These are phyloP conservation scores for Drosophila sordidula DNA, from an alignment of 2,888 invertebrate species.

Conservation along the genomic window DNA sequence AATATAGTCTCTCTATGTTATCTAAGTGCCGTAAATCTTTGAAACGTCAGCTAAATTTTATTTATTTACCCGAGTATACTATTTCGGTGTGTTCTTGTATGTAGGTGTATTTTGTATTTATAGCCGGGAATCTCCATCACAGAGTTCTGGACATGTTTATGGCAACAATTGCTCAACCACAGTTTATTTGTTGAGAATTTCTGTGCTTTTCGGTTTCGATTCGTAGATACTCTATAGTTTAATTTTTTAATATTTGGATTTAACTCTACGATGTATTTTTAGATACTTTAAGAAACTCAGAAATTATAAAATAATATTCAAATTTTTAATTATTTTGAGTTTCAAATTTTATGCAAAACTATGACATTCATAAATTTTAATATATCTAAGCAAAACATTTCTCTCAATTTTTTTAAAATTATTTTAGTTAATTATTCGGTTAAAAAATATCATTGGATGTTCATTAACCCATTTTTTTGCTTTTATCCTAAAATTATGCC, in stretches of 20 bases:
- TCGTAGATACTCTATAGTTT: background rate
- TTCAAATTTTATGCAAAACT: background rate
- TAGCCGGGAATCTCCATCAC: conserved; percentile 20
- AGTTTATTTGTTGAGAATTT: background rate
- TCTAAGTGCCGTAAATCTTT: conserved; percentile 48
- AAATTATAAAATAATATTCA: no score
- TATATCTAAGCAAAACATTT: no score
- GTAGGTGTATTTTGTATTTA: conserved; percentile 41
- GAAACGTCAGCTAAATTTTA: conserved; percentile 5
- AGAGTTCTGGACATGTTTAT: conserved; percentile 18
- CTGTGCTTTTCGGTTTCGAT: background rate
- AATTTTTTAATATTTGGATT: no score
- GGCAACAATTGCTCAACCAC: conserved; percentile 12
- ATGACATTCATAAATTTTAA: no score
- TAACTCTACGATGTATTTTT: no score
- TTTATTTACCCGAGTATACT: conserved; percentile 31
- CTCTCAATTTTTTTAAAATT: no score
- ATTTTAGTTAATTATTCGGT: no score
- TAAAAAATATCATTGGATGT: background rate
- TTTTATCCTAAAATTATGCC: conserved; percentile 1
- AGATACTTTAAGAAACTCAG: no score
- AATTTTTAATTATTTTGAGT: background rate
- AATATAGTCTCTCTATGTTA: conserved; percentile 11
- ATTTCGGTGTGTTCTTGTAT: conserved; percentile 3
- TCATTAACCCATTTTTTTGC: background rate